phyloP scores from a whole-genome alignment of 92 coral and sea anemone species.

The Pocillopora meandrina region DNA sequence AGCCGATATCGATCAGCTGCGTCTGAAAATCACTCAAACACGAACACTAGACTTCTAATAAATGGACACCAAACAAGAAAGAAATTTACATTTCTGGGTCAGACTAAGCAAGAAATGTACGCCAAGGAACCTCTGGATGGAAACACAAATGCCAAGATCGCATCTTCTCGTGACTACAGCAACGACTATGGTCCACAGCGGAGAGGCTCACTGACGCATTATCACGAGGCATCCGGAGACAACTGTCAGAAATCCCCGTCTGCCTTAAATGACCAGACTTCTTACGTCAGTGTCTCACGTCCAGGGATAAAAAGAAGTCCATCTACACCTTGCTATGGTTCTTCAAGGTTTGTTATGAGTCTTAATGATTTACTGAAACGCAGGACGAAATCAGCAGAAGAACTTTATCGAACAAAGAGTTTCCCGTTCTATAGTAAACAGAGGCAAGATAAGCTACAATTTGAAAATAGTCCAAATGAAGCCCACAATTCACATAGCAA shows the following conservation, averaged over 20 bases:
- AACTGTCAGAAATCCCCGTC: not conserved
- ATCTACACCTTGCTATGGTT: not conserved
- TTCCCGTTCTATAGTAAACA: not conserved
- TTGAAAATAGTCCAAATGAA: not conserved
- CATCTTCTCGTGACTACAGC: not conserved
- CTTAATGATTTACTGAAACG: constrained; percentile 19
- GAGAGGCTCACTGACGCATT: not conserved
- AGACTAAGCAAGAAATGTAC: not conserved
- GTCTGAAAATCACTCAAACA: not conserved
- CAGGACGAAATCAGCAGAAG: not conserved
- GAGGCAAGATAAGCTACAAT: not conserved
- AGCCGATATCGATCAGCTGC: not conserved
- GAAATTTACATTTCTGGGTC: not conserved
- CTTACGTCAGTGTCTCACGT: not conserved
- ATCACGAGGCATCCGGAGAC: not conserved
- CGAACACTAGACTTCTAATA: not conserved
- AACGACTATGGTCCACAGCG: not conserved
- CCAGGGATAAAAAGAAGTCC: not conserved
- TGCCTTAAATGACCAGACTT: not conserved
- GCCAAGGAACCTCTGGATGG: not conserved
- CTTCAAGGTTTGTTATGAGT: not conserved
- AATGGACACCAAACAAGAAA: not conserved
- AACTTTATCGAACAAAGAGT: not conserved
- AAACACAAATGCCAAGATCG: not conserved
- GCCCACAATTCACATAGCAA: not conserved